These are phyloP conservation scores for Oreotrochilus melanogaster DNA, from an alignment of 2,113 vertebrate species.

Conservation along the genomic window DNA sequence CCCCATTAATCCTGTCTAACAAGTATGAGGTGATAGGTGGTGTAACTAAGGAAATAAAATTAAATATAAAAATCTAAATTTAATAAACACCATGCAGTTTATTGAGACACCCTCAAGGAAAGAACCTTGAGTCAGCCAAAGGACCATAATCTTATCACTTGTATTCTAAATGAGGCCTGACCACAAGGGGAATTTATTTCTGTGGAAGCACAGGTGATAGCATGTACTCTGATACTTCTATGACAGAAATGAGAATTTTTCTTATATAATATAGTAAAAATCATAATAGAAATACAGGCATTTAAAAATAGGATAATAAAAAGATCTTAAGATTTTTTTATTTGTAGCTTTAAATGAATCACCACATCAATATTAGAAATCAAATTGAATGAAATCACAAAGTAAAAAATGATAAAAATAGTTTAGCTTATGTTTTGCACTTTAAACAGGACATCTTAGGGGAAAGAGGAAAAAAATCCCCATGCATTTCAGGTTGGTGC, in stretches of 20 bases:
- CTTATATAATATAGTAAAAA: not conserved
- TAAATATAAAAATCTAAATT: not conserved
- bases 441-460: not conserved
- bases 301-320: not conserved
- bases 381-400: not conserved
- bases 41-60: constrained; percentile 36
- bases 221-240: not conserved
- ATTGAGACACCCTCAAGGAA: constrained; percentile 2
- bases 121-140: not conserved
- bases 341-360: not conserved
- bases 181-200: not conserved
- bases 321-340: not conserved
- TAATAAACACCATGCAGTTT: not conserved
- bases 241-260: not conserved
- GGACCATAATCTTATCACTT: not conserved
- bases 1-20: constrained; percentile 56
- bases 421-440: not conserved
- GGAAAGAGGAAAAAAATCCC: not conserved
- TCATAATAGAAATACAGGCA: not conserved
- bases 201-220: not conserved
- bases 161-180: not conserved
- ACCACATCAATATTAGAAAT: not conserved
- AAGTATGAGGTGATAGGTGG: constrained; percentile 12
- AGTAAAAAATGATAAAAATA: not conserved
- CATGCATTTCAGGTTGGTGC: not conserved